phyloP scores from a whole-genome alignment of 2,113 vertebrate genomes.

The Gyps fulvus region DNA sequence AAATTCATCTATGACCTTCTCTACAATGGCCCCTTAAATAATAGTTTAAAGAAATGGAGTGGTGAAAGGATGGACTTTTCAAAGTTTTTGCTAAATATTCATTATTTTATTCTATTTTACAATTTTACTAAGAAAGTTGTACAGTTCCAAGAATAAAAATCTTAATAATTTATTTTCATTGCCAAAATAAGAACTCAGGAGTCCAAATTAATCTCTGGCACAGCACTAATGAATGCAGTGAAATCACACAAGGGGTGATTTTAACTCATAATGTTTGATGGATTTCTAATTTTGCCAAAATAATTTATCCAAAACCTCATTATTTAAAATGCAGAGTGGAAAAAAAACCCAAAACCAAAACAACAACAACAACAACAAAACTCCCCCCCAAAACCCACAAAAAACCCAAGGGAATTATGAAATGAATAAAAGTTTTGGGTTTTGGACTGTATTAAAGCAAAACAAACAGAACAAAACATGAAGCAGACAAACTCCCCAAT shows the following conservation, averaged over 20 bases:
- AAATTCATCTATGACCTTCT: background rate
- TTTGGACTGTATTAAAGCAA: background rate
- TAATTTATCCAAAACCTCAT: background rate
- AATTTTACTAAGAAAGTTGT: background rate
- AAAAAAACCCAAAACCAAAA: background rate
- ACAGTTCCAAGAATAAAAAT: background rate
- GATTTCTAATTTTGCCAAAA: background rate
- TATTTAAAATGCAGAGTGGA: background rate
- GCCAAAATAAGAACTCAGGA: background rate
- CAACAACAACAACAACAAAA: background rate
- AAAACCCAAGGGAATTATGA: background rate
- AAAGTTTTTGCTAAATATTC: background rate
- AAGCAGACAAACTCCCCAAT: background rate
- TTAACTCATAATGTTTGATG: background rate
- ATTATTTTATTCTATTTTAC: background rate
- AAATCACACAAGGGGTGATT: background rate
- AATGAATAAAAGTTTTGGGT: rapidly evolving
- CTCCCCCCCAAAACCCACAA: background rate
- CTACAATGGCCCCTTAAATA: background rate
- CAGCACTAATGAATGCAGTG: background rate
- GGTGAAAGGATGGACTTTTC: background rate
- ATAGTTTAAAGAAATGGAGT: background rate
- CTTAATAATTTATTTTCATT: conserved; percentile 8
- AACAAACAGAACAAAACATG: background rate
- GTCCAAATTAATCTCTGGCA: background rate